phyloP scores from a whole-genome alignment of 2,888 invertebrate species.

The Andrena bicolor region DNA sequence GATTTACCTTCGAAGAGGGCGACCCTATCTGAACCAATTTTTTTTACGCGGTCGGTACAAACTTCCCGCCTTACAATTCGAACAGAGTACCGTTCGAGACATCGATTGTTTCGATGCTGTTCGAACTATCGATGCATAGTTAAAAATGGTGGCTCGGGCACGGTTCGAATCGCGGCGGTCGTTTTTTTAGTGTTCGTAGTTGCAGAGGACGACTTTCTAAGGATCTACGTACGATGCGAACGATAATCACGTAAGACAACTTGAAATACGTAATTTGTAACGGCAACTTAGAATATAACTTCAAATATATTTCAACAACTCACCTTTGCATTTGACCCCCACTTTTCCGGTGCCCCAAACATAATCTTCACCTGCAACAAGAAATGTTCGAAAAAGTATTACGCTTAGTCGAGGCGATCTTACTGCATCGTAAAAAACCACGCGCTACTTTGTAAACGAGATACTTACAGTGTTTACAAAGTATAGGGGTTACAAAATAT shows the following conservation, averaged over 20 bases:
- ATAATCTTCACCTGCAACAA: constrained; percentile 87
- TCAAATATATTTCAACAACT: constrained; percentile 70
- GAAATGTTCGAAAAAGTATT: constrained; percentile 45
- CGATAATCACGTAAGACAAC: not conserved
- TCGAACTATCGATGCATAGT: not conserved
- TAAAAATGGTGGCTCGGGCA: not conserved
- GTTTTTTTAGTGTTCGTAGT: no score
- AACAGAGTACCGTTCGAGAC: constrained; percentile 1
- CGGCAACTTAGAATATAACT: no score
- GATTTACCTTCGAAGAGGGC: constrained; percentile 23
- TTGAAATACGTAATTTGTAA: not conserved
- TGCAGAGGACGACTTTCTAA: not conserved
- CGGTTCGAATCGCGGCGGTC: no score
- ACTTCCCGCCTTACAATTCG: not conserved
- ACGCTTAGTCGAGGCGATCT: not conserved
- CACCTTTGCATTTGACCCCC: constrained; percentile 88
- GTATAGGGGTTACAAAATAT: constrained; percentile 86
- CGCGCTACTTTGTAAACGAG: not conserved
- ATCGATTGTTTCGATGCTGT: not conserved
- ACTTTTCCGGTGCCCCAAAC: constrained; percentile 88
- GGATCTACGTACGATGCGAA: constrained; percentile 39
- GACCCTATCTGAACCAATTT: not conserved
- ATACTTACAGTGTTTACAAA: constrained; percentile 87
- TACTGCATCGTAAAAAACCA: not conserved
- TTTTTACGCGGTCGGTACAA: constrained; percentile 26